These are phyloP conservation scores for Arizona elegans DNA, from an alignment of 2,113 vertebrate genomes.

Conservation along the genomic window DNA sequence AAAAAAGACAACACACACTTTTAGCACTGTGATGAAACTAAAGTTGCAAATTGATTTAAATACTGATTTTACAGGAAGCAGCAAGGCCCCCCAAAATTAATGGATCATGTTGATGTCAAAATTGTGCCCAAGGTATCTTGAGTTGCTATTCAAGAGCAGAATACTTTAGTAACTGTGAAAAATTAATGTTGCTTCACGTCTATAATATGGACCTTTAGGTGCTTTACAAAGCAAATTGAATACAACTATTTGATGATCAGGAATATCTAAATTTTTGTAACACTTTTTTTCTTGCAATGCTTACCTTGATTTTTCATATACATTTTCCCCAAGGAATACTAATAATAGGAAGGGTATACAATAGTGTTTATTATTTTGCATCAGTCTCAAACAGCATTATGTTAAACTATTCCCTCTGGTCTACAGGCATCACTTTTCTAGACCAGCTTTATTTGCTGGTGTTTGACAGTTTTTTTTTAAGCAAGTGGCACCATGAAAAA, in stretches of 20 bases:
- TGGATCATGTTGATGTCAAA: constrained; percentile 25
- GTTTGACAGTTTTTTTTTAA: background rate
- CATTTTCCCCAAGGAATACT: constrained; percentile 40
- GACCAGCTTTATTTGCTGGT: background rate
- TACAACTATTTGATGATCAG: constrained; percentile 26
- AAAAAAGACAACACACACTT: background rate
- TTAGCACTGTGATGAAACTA: background rate
- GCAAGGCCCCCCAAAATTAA: background rate
- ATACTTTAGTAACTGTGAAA: constrained; percentile 22
- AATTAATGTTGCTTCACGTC: constrained; percentile 17
- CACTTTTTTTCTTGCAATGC: background rate
- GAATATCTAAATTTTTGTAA: constrained; percentile 10
- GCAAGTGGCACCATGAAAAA: background rate
- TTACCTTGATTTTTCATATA: constrained; percentile 37
- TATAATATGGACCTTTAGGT: constrained; percentile 21
- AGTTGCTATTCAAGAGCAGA: constrained; percentile 3
- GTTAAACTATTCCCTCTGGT: background rate
- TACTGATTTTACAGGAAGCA: background rate
- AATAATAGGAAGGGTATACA: constrained; percentile 44
- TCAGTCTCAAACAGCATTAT: constrained; percentile 38
- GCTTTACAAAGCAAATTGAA: constrained; percentile 22
- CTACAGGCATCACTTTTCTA: background rate
- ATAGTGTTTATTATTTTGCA: constrained; percentile 34
- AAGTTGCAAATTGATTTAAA: constrained; percentile 22
- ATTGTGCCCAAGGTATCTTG: constrained; percentile 14